These are phyloP conservation scores for Tenodera sinensis DNA, from an alignment of 2,888 invertebrate genomes.

Conservation along the genomic window DNA sequence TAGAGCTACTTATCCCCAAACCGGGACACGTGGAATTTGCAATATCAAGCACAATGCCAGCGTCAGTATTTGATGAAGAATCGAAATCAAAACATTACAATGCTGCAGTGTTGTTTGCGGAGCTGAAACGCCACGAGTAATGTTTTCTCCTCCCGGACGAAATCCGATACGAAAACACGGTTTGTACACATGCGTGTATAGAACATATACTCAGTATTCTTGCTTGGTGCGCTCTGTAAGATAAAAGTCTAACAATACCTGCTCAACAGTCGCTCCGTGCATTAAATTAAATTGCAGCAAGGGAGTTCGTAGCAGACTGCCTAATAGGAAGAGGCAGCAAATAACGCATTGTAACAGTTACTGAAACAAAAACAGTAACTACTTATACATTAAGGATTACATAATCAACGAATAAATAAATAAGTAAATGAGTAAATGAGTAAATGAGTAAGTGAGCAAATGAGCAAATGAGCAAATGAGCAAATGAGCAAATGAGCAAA, in stretches of 20 bases:
- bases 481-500: no score
- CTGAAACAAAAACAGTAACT: no score
- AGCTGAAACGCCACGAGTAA: not conserved
- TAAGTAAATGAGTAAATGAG: no score
- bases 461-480: no score
- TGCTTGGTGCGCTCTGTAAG: not conserved
- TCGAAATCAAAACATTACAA: not conserved
- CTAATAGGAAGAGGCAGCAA: no score
- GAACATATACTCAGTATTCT: not conserved
- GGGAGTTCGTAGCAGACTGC: no score
- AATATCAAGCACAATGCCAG: not conserved
- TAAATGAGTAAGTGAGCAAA: no score
- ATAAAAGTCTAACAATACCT: not conserved
- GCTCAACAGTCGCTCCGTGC: not conserved
- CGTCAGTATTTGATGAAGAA: not conserved
- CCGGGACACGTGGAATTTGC: not conserved
- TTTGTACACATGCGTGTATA: not conserved
- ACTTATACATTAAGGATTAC: no score
- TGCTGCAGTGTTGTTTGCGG: not conserved
- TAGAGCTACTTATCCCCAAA: not conserved
- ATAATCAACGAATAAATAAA: no score
- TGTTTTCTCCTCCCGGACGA: not conserved
- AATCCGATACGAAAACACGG: not conserved
- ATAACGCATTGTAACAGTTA: no score
- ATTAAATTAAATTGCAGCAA: not conserved